Base-by-base conservation (phyloP, 2,888 invertebrate species). In the Cephus spinipes region DNA sequence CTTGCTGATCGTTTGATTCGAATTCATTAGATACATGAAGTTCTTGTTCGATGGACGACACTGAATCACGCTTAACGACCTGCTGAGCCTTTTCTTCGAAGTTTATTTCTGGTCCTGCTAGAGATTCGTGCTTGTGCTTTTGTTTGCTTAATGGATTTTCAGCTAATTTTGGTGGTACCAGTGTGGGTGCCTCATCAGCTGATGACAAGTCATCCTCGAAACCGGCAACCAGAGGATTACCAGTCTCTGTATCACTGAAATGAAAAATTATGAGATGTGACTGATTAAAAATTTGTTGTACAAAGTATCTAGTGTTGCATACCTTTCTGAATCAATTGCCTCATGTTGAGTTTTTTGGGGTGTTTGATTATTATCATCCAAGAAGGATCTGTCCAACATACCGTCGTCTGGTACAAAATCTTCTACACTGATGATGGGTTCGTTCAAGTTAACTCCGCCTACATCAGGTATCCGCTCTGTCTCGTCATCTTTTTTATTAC, bases 121-220 rank as follows among this genome's bases (percentile, higher is more conserved):
- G 68, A 12, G 86, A 83, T 31, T 90, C 89, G n/a, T 87, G 86
- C 80, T 91, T 90, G 71, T 90, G 86, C 77, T 90, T 90, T 55
- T 89, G 88, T 78, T 91, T 91, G 80, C 88, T 87, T 9, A 90
- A 81, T 11, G 89, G 92, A 87, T 90, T 92, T 83, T 90, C 91
- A 69, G 88, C 83, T 23, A 81, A 78, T 68, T 89, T 81, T 85
- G 84, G 89, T 76, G 83, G 85, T 68, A 87, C 87, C 78, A 84
- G 89, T 81, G 87, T 90, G 86, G 87, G 85, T 32, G 86, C 81
- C 82, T 92, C 91, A 81, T 95, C 95, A 73, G 94, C 94, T 0
- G 95, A 94, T 84, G 96, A 96, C 73, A 97, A 92, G 89, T 98
- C 97, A 89, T 98, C 97, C 91, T 96, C 96, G 83, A 96, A 95